Percentiles rank a stretch among this genome's conserved stretches.
phyloP scores from a whole-genome alignment of 2,113 vertebrate genomes.

The Trachemys scripta region DNA sequence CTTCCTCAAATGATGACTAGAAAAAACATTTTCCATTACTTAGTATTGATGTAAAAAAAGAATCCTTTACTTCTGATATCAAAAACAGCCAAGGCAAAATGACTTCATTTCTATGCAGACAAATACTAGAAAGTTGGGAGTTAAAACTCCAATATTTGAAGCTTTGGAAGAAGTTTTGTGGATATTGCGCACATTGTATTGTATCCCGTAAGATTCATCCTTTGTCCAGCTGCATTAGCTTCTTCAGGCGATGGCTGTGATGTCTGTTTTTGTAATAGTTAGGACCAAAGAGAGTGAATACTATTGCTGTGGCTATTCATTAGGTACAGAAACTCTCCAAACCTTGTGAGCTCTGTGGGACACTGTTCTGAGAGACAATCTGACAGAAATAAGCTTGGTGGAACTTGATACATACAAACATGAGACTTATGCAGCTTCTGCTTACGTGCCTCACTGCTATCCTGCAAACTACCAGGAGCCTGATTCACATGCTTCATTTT shows the following conservation, averaged over 20 bases:
- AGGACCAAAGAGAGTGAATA: conserved; percentile 17
- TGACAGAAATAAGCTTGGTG: background rate
- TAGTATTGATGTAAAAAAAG: background rate
- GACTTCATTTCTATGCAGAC: background rate
- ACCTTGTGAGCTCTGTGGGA: background rate
- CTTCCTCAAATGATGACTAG: background rate
- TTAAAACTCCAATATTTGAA: background rate
- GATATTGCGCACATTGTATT: background rate
- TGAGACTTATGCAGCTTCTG: fast-evolving
- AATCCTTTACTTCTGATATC: background rate
- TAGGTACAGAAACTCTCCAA: background rate
- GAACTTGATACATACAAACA: background rate
- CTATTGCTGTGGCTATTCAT: conserved; percentile 37
- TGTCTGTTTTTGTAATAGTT: conserved; percentile 15
- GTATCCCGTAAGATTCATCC: background rate
- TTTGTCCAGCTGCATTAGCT: background rate
- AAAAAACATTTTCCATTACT: background rate
- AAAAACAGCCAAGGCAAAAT: background rate
- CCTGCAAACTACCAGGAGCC: background rate
- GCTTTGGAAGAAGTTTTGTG: background rate
- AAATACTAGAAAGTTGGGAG: background rate
- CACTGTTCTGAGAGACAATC: background rate
- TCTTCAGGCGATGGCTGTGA: background rate
- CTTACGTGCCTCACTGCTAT: background rate
- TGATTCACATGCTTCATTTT: background rate